Base-by-base conservation (phyloP, 2,797 vertebrate genomes). In the Thalassophryne amazonica region DNA sequence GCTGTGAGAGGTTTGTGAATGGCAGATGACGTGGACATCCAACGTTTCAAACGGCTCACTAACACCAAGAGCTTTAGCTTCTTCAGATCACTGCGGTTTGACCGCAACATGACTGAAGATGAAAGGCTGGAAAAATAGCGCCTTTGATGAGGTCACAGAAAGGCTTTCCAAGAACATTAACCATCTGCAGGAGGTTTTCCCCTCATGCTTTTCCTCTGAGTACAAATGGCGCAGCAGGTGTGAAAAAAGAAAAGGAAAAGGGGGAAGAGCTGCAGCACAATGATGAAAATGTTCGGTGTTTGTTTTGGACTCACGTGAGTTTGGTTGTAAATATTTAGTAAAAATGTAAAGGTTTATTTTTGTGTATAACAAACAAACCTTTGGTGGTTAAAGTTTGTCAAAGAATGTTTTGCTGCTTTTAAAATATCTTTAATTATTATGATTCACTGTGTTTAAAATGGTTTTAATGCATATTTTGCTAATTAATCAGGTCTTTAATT, bases 131-230 rank as follows among this genome's bases (percentile, higher is more conserved):
- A 34, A 23, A 43, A 59, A 35, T 1, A 12, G 12, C 1, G 0
- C 18, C 73, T 81, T 81, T 73, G 53, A 78, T 72, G 71, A 73
- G 81, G 71, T 57, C 42, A 20, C 48, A 60, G 6, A 64, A 59
- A 24, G 24, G 16, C 58, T 79, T 69, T 68, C 58, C 58, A 56
- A 60, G 56, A 46, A 51, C 5, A 7, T 36, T 23, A 15, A 54
- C 29, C 18, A 24, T 11, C 24, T 38, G 33, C 37, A 40, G 43
- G 39, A 72, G 32, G 50, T 10, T 23, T 73, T 69, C 38, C 42
- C 52, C 67, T 69, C 49, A 34, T 61, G 39, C 42, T 67, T 27
- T 43, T 46, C 49, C 48, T 52, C 3, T 19, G 4, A 19, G 18
- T 18, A 18, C 3, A 19, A 18, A 18, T 19, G 18, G 18, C 18